Percentiles rank a stretch among this genome's conserved stretches.
These are phyloP conservation scores for Microcebus murinus DNA, from an alignment of 2,113 vertebrate genomes.

Conservation along the genomic window DNA sequence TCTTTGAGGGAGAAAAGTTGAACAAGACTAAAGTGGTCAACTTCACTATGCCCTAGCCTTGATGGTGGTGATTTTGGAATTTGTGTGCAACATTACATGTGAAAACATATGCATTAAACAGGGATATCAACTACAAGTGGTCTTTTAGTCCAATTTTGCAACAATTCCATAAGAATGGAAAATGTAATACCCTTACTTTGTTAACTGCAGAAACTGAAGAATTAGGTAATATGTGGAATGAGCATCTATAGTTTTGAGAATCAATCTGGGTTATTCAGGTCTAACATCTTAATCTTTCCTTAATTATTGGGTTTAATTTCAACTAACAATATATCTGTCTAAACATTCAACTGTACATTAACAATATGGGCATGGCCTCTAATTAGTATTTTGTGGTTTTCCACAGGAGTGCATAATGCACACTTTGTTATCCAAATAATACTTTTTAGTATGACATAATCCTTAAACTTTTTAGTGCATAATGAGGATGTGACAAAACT, in stretches of 20 bases:
- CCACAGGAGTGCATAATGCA: background rate
- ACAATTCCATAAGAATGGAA: background rate
- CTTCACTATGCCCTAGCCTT: background rate
- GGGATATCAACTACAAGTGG: background rate
- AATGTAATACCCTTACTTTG: background rate
- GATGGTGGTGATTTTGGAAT: background rate
- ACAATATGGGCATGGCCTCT: background rate
- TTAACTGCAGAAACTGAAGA: background rate
- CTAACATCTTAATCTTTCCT: background rate
- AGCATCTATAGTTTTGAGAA: background rate
- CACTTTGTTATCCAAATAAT: background rate
- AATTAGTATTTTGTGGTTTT: background rate
- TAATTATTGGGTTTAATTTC: background rate
- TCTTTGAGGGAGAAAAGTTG: background rate
- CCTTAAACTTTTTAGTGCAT: background rate
- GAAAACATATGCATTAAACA: background rate
- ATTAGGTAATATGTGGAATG: background rate
- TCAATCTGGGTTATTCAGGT: background rate
- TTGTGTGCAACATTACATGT: background rate
- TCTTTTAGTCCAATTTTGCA: background rate
- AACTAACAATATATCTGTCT: background rate
- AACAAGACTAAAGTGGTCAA: background rate
- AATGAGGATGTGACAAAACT: background rate
- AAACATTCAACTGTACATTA: background rate
- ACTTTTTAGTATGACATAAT: background rate